Base-by-base conservation (phyloP, 2,113 vertebrate genomes). In the Otus sunia region DNA sequence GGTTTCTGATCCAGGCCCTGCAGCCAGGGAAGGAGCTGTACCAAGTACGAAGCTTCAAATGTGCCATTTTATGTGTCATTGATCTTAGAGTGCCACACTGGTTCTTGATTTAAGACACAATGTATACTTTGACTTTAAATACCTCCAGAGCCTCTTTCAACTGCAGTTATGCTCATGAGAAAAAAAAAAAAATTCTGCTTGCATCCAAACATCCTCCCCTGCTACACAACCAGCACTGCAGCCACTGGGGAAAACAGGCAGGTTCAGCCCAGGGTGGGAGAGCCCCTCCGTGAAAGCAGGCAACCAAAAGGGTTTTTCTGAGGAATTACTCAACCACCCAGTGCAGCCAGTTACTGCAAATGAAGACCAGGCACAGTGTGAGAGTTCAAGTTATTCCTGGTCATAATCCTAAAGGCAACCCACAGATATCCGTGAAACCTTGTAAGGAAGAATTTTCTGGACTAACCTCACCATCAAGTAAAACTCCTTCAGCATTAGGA, bases 11-110 rank as follows among this genome's bases (percentile, higher is more conserved):
- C 41, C 11, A 3, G 27, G 12, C 15, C 14, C 32, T 45, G 37
- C 67, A 34, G 2, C 10, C 39, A 34, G 39, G 52, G 27, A 15
- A 68, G 41, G 39, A 55, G 32, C 30, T 55, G 41, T 32, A 67
- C n/a, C 4, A 0, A 27, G 15, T 2, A 34, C 2, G 22, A 52
- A 39, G 5, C 16, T 75, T 67, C 87, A 79, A 20, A 72, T 4
- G 10, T 37, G 27, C 26, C n/a, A 5, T 34, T 68, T 86, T 3
- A 10, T 11, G 5, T 5, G 0, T 0, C 23, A 14, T 16, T 25
- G 18, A 39, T 6, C 17, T 66, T 12, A 8, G 30, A 58, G 50
- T 7, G n/a, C 43, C 12, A 10, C 21, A 4, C 29, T 11, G 19
- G 22, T 32, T 49, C 36, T 60, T 72, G n/a, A 45, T 37, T 59